Base-by-base conservation (phyloP, 2,888 invertebrate genomes). In the Lomographa bimaculata region DNA sequence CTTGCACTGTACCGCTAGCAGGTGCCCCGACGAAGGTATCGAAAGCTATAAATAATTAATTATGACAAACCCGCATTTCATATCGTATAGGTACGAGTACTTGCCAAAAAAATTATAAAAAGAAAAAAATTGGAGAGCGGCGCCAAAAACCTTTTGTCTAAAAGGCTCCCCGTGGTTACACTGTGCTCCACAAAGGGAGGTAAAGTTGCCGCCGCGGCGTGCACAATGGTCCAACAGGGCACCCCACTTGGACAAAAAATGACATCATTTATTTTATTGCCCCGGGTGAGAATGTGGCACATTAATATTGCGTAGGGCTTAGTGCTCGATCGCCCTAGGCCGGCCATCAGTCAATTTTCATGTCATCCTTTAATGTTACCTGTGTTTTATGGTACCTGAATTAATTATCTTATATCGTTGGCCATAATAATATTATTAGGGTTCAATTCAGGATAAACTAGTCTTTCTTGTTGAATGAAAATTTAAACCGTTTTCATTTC, bases 191-290 rank as follows among this genome's bases (percentile, higher is more conserved):
- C 71, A 80, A 83, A 77, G 74, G 57, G 60, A 67, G 60, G 70
- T 58, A 68, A 73, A 68, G 71, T 68, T 71, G 70, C 78, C 79
- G 80, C 67, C 68, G 64, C 73, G 71, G 72, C 60, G 54, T 46
- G 57, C 71, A 74, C 71, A 67, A 61, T 67, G 78, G 81, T 73
- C 78, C 79, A 79, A 84, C 83, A 71, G 64, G 66, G 68, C 72
- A 68, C 79, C 79, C 80, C 71, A 75, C 62, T 67, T 70, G 68
- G 75, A 85, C 86, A 87, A 87, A 87, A 87, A 87, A 87, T 87
- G 82, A 86, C 85, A 84, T 87, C 87, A 87, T 89, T 87, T 86
- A 89, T 89, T 85, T 87, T 86, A 89, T 87, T 83, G 84, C 85
- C 69, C 59, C 71, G 82, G 79, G 84, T 82, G 85, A 83, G 85